Conservation (phyloP, 2,113 vertebrate species). For the Rhinichthys klamathensis region DNA sequence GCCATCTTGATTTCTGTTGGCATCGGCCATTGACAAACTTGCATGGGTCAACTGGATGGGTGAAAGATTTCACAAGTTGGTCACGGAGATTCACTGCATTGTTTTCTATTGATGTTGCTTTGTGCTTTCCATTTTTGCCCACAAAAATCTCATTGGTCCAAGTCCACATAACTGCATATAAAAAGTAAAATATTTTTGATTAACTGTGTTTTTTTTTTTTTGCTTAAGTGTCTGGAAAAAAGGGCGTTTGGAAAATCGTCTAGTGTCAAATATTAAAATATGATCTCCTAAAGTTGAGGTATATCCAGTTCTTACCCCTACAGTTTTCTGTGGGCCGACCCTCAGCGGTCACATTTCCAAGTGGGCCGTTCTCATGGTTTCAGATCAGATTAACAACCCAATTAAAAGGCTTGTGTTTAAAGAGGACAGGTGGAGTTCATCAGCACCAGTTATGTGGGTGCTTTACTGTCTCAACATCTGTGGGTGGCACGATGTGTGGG, state of each 20-base stretch:
- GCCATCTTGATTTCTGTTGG: no score
- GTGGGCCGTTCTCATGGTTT: slow-evolving; percentile 5
- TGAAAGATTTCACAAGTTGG: no score
- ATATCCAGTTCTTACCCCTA: not conserved
- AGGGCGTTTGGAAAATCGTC: not conserved
- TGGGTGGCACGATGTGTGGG: not conserved
- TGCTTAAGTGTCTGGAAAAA: not conserved
- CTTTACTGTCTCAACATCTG: slow-evolving; percentile 19
- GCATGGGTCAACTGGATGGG: no score
- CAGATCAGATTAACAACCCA: not conserved
- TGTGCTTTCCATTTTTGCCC: no score
- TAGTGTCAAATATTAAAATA: not conserved
- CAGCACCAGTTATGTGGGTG: not conserved
- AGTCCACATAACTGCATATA: no score
- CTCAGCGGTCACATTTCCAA: slow-evolving; percentile 34
- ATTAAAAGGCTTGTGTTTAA: slow-evolving; percentile 27
- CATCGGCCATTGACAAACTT: no score
- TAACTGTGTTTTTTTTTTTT: not conserved
- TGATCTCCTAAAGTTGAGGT: not conserved
- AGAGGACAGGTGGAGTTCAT: slow-evolving; percentile 40
- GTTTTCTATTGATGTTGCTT: no score
- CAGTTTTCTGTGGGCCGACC: not conserved
- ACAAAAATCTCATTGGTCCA: no score
- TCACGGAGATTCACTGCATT: no score
- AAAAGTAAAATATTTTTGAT: not conserved